Base-by-base conservation (phyloP, 2,113 vertebrate genomes). In the Rhinopomastus cyanomelas region DNA sequence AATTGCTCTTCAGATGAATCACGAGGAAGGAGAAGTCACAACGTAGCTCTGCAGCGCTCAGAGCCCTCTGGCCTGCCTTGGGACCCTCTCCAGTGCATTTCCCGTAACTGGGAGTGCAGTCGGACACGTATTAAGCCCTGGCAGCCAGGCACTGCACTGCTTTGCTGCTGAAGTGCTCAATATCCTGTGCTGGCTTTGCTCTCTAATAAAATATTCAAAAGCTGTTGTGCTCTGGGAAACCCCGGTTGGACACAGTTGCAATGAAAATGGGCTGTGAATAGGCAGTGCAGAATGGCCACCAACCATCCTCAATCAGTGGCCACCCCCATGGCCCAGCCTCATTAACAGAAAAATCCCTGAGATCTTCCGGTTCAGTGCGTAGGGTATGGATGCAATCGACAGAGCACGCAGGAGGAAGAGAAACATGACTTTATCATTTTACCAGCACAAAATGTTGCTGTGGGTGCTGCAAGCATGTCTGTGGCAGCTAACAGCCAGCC, bases 141-240 rank as follows among this genome's bases (percentile, higher is more conserved):
- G 69, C 86, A 93, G 51, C 82, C 79, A 29, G 0, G 0, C n/a
- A 0, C 59, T 66, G 78, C 61, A 36, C 16, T 68, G 59, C 89
- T 93, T 34, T 55, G 57, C 77, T 72, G 74, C 62, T 76, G 65
- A 59, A 88, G 62, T 44, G 13, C 80, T 90, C 89, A 72, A 68
- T 85, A 85, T 87, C 91, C 87, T 93, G 62, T 68, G 52, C 87
- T 93, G 92, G 90, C 88, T 88, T 78, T 7, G 1, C n/a, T 18
- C 74, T 57, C 73, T 81, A 71, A 95, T 90, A 57, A 94, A 94
- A 81, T 57, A 81, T 95, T 93, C 34, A 88, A 37, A 76, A 92
- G 44, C 61, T 44, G 65, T 8, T n/a, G n/a, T 2, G 42, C 37
- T 71, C 56, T 25, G 34, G 65, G 66, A 78, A 88, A 73, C 39